Evolutionary conservation across 2,797 vertebrate species (phyloP), one percentile per base, ranked within the genome.

Genomic region (Gallinago stenura): DNA sequence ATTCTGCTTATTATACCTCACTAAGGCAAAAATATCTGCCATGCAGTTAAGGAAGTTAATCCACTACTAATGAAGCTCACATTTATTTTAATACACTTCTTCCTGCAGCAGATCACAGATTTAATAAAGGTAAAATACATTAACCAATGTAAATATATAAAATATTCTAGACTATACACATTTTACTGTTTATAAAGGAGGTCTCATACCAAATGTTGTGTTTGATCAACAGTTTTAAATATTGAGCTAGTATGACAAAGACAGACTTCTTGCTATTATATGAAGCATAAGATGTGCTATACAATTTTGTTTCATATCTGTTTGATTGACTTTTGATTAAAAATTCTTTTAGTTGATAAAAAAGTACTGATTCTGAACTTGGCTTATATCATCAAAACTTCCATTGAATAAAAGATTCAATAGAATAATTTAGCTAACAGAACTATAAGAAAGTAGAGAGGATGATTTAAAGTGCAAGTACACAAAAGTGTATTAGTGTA

Each of bases 11-110:
- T 99, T 99, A 88, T 99, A 99, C 97, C 98, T 98, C 98, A 99
- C 99, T 98, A 99, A 99, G 98, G 99, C 99, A 99, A 99, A 99
- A 98, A 99, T 99, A 99, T 99, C 99, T 99, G 97, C 24, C 66
- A 64, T 24, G 9, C 19, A 84, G 94, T 97, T 97, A 98, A 98
- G 97, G 98, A 98, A 97, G 91, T 73, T 41, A 90, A 93, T 69
- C 28, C n/a, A 56, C 10, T 37, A 65, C 11, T 88, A 60, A 46
- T 26, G 33, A 54, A 79, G n/a, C 26, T 83, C 39, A n/a, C 14
- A 30, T 19, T 10, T 26, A 57, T 58, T 72, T 89, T 51, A 80
- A 65, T 78, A 57, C 15, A 53, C 7, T 54, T 30, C 73, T 31
- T 33, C 9, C 54, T 46, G 21, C 20, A 75, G 39, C 45, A 90